Percentiles rank a stretch among this genome's conserved stretches.
phyloP scores from a whole-genome alignment of 2,888 invertebrate species.

The Phalera bucephala region DNA sequence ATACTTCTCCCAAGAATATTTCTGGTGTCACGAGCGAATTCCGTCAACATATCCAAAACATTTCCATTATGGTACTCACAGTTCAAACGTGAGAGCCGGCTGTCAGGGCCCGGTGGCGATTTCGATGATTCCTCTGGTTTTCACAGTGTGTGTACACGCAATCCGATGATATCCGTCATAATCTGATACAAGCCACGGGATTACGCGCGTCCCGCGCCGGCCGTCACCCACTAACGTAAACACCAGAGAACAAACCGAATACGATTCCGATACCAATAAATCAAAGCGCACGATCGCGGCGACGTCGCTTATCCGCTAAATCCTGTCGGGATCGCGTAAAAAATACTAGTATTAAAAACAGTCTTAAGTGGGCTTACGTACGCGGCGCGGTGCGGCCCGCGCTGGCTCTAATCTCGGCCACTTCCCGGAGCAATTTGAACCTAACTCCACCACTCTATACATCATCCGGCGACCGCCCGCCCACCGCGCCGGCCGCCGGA shows the following conservation, averaged over 20 bases:
- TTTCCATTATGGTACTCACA: constrained; percentile 51
- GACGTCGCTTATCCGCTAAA: constrained; percentile 81
- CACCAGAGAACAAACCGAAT: constrained; percentile 74
- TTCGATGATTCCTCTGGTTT: constrained; percentile 50
- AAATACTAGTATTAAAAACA: constrained; percentile 88
- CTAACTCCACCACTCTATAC: constrained; percentile 89
- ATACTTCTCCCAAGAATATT: no score
- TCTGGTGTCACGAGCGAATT: not conserved
- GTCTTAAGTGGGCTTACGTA: constrained; percentile 88
- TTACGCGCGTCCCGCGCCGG: constrained; percentile 69
- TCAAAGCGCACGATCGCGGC: constrained; percentile 81
- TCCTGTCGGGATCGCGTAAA: constrained; percentile 83
- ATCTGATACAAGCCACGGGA: constrained; percentile 77
- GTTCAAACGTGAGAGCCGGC: constrained; percentile 34
- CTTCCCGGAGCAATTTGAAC: constrained; percentile 89
- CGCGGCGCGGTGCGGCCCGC: constrained; percentile 85
- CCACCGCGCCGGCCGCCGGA: constrained; percentile 68
- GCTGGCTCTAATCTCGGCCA: constrained; percentile 88
- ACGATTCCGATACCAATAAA: constrained; percentile 80
- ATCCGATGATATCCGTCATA: constrained; percentile 78
- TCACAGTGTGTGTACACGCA: constrained; percentile 69
- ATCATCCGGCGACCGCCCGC: constrained; percentile 83
- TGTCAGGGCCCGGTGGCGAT: constrained; percentile 28
- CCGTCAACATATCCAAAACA: constrained; percentile 14
- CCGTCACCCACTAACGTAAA: constrained; percentile 80